These are phyloP conservation scores for Chrosomus eos DNA, from an alignment of 2,797 vertebrate species.

Conservation along the genomic window DNA sequence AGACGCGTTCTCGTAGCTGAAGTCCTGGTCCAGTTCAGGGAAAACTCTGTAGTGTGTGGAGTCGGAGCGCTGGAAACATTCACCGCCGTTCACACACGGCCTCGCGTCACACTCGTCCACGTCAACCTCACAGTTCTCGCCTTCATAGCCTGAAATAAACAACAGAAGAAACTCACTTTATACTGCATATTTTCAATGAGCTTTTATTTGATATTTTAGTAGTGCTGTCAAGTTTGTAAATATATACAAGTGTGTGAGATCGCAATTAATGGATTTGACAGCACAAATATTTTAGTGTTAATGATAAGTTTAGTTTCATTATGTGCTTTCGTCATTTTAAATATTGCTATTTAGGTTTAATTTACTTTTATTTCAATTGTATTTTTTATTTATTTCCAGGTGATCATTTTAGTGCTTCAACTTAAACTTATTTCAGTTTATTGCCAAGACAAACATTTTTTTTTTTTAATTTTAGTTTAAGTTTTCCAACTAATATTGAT, in stretches of 20 bases:
- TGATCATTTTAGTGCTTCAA: background rate
- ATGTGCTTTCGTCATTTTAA: background rate
- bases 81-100: conserved; percentile 83
- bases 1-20: conserved; percentile 81
- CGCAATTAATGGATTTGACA: too few relatives aligned
- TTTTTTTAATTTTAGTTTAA: background rate
- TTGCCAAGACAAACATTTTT: background rate
- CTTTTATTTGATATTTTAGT: background rate
- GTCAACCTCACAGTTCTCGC: conserved; percentile 86
- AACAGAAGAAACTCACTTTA: conserved; percentile 3
- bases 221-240: background rate
- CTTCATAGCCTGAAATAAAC: conserved; percentile 81
- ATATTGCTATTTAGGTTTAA: background rate
- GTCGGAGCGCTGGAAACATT: conserved; percentile 86
- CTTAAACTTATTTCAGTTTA: background rate
- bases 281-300: background rate
- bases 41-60: conserved; percentile 73
- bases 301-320: background rate
- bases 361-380: background rate
- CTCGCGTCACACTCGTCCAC: conserved; percentile 81
- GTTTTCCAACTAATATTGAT: background rate
- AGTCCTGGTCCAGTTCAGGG: conserved; percentile 73
- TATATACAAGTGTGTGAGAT: background rate
- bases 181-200: background rate
- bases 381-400: background rate